These are phyloP conservation scores for Gallinago media DNA, from an alignment of 2,113 vertebrate genomes.

Conservation along the genomic window DNA sequence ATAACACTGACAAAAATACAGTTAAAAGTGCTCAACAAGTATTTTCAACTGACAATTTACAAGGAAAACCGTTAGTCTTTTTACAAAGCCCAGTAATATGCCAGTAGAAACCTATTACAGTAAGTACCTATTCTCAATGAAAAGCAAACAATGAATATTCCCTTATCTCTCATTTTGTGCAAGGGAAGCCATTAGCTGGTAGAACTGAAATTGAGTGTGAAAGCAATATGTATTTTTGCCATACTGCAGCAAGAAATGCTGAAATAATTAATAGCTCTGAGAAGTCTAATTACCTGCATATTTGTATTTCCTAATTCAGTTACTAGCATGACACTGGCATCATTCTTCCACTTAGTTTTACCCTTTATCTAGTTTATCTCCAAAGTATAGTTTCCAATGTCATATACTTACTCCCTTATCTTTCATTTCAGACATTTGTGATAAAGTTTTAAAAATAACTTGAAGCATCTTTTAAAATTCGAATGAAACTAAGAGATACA, in stretches of 20 bases:
- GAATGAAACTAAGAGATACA: slow-evolving; percentile 52
- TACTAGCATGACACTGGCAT: background rate
- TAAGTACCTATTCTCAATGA: background rate
- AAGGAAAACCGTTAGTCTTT: background rate
- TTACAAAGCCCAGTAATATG: background rate
- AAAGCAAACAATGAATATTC: background rate
- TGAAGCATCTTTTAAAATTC: slow-evolving; percentile 50
- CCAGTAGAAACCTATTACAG: background rate
- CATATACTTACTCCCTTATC: background rate
- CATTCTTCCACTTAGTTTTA: background rate
- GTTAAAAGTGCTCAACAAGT: rapidly evolving
- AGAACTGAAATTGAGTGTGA: background rate
- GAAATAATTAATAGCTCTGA: background rate
- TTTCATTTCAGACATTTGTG: background rate
- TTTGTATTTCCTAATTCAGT: background rate
- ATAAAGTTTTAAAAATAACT: slow-evolving; percentile 63
- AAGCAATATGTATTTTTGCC: background rate
- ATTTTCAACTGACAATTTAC: background rate
- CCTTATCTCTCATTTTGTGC: background rate
- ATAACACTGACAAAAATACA: background rate
- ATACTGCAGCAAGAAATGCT: background rate
- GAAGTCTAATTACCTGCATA: background rate
- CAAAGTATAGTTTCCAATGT: background rate
- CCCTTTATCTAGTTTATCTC: background rate
- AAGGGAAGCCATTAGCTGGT: background rate